These are phyloP conservation scores for Tragulus kanchil DNA, from an alignment of 2,113 vertebrate genomes.

Conservation along the genomic window DNA sequence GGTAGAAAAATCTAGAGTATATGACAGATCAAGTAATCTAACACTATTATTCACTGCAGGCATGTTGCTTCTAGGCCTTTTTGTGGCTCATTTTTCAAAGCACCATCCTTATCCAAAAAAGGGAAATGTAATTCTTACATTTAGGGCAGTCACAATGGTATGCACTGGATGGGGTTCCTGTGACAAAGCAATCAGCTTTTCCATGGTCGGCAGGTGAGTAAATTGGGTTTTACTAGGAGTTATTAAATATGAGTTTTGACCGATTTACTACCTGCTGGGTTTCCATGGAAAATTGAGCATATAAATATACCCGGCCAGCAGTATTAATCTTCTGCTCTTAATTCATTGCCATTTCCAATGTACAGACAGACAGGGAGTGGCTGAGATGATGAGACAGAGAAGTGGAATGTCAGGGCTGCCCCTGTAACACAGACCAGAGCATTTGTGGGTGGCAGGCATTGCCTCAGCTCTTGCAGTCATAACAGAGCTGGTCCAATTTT, in stretches of 20 bases:
- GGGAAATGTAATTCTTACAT: conserved; percentile 31
- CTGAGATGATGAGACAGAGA: neutral
- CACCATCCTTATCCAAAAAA: conserved; percentile 62
- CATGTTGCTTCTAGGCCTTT: neutral
- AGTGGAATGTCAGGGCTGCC: neutral
- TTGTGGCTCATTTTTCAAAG: conserved; percentile 64
- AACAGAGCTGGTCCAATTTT: neutral
- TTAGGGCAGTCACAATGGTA: conserved; percentile 22
- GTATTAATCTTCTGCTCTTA: conserved; percentile 62
- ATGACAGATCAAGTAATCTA: conserved; percentile 84
- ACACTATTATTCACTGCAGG: conserved; percentile 60
- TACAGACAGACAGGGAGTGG: neutral
- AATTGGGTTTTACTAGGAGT: conserved; percentile 79
- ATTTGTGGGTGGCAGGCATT: neutral
- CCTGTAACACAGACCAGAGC: neutral
- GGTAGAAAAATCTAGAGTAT: conserved; percentile 53
- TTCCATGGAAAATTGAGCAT: conserved; percentile 58
- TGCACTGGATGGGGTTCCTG: conserved; percentile 64
- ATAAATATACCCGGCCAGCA: conserved; percentile 65
- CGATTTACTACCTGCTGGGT: conserved; percentile 79
- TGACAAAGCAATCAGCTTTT: conserved; percentile 76
- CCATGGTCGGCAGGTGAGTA: conserved; percentile 81
- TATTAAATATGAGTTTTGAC: conserved; percentile 80
- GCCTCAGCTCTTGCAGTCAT: neutral
- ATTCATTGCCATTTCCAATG: conserved; percentile 6